Conservation (phyloP, 2,888 invertebrate species). For the Thymelicus lineola region DNA sequence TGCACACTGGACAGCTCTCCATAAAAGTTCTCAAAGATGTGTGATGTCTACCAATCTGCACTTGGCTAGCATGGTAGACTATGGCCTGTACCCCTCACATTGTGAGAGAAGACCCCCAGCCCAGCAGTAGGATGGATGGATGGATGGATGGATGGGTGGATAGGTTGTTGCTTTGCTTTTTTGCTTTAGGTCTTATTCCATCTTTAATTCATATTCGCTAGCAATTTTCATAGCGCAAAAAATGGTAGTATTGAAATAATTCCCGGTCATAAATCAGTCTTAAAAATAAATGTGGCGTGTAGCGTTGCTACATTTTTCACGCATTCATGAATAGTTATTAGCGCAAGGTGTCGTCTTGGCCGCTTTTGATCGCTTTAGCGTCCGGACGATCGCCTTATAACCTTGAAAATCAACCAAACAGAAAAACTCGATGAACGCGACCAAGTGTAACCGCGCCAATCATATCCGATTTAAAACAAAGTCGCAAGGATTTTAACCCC, state of each 20-base stretch:
- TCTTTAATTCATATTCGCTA: too few species aligned
- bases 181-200: too few species aligned
- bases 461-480: not conserved
- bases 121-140: too few species aligned
- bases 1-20: too few species aligned
- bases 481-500: slow-evolving; percentile 1
- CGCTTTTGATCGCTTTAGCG: slow-evolving; percentile 65
- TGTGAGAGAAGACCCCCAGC: too few species aligned
- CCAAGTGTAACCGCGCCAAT: slow-evolving; percentile 7
- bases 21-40: too few species aligned
- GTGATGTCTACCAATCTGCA: too few species aligned
- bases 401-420: slow-evolving; percentile 68
- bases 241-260: not conserved
- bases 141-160: too few species aligned
- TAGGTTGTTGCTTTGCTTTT: too few species aligned
- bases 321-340: slow-evolving; percentile 45
- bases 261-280: not conserved
- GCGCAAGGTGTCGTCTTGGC: slow-evolving; percentile 65
- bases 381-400: slow-evolving; percentile 66
- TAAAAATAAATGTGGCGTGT: slow-evolving; percentile 3
- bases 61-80: too few species aligned
- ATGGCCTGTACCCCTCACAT: too few species aligned
- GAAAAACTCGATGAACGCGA: not conserved
- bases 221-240: too few species aligned
- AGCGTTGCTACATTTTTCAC: not conserved